A percentile compares a stretch with the other conserved stretches of the same genome.
Conservation (phyloP, 2,888 invertebrate species). For the Steinernema scapterisci region DNA sequence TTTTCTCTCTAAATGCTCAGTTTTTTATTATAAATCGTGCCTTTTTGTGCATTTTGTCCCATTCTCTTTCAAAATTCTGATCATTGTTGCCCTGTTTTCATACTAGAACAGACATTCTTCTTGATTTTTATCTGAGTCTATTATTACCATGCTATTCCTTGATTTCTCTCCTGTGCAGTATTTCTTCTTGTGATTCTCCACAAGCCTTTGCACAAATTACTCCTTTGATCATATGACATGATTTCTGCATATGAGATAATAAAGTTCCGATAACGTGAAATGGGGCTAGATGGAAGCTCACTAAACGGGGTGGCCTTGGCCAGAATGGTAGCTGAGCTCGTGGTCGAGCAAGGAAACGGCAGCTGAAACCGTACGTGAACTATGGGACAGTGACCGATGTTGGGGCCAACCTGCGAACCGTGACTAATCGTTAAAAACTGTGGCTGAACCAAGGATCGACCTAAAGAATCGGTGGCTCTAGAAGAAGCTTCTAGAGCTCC, state of each 20-base stretch:
- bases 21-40: background rate
- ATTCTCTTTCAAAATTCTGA: background rate
- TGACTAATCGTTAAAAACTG: too few species aligned
- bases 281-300: too few species aligned
- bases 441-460: too few species aligned
- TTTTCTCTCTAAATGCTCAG: conserved; percentile 6
- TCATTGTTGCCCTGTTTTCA: conserved; percentile 6
- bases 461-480: too few species aligned
- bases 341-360: too few species aligned
- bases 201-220: background rate
- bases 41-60: conserved; percentile 21
- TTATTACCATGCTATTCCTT: background rate
- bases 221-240: too few species aligned
- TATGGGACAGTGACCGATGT: too few species aligned
- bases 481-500: too few species aligned
- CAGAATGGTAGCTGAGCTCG: too few species aligned
- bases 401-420: too few species aligned
- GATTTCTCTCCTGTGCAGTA: background rate
- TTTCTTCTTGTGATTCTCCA: background rate
- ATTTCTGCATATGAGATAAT: background rate
- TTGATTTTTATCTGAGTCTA: background rate
- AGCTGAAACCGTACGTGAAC: too few species aligned
- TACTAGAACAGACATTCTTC: conserved; percentile 12
- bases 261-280: background rate
- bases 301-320: too few species aligned